Base-by-base conservation (phyloP, 2,113 vertebrate species). In the Xiphorhynchus elegans region DNA sequence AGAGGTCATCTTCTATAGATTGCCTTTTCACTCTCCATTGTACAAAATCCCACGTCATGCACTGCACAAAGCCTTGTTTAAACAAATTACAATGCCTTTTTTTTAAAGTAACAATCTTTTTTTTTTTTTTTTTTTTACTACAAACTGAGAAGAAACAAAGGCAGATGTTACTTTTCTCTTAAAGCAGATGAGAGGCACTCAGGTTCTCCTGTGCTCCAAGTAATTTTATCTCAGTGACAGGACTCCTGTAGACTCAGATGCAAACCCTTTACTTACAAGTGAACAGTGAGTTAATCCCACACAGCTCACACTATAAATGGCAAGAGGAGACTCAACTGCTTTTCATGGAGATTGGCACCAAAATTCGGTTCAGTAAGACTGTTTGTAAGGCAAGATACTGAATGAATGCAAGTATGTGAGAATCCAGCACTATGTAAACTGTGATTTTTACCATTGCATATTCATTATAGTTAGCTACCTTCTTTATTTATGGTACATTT, bases 41-140 rank as follows among this genome's bases (percentile, higher is more conserved):
- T 35, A 39, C 3, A 78, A 46, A 26, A 18, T 63, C 7, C 19
- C 14, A 11, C 4, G 2, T 21, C 18, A 58, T 56, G 44, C 46
- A 39, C 56, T 33, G 10, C 10, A 72, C 6, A 47, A 31, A 60
- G 4, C 35, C 49, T 39, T 33, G 10, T 35, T 62, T 26, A 62
- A 74, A 52, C 3, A 53, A 88, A 33, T 44, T 29, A 12, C 70
- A 84, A 63, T 21, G 1, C 1, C 2, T 39, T 42, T 2, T 21
- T 35, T 55, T 13, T n/a, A n/a, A 23, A 59, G 5, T 16, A 76
- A 47, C 2, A 12, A 5, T 17, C 37, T 37, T 37, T 37, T 37
- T 37, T 0, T 7, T 37, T 37, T 37, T 0, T 7, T 37, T 37
- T 55, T 70, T 55, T 12, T 63, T 21, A 14, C 9, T 68, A 46